A percentile compares a stretch with the other conserved stretches of the same genome.
phyloP scores from a whole-genome alignment of 2,113 vertebrate genomes.

The Elachura formosa region DNA sequence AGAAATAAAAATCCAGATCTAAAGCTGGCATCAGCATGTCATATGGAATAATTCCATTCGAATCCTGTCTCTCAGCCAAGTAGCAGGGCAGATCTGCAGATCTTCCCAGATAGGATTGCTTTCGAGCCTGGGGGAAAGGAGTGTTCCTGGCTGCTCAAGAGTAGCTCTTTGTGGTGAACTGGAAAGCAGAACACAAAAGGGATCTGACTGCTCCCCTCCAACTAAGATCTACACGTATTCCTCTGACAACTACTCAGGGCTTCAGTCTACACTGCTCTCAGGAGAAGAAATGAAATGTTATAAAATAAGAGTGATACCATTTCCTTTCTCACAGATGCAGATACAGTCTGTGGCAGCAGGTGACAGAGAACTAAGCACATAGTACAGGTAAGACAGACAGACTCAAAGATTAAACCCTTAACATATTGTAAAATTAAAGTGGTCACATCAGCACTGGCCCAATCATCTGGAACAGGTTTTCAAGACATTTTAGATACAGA shows the following conservation, averaged over 20 bases:
- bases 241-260: not conserved
- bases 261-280: not conserved
- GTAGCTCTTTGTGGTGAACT: slow-evolving; percentile 28
- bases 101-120: slow-evolving; percentile 57
- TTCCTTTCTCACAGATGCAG: not conserved
- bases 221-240: not conserved
- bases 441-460: not conserved
- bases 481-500: not conserved
- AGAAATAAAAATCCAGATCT: slow-evolving; percentile 43
- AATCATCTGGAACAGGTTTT: not conserved
- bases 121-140: slow-evolving; percentile 49
- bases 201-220: not conserved
- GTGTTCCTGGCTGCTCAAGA: slow-evolving; percentile 35
- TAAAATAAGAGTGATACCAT: not conserved
- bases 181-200: slow-evolving; percentile 6
- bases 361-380: fast-evolving
- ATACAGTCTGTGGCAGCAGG: not conserved
- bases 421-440: not conserved
- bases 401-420: not conserved
- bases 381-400: not conserved
- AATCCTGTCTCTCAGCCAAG: slow-evolving; percentile 48
- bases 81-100: slow-evolving; percentile 47
- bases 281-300: not conserved
- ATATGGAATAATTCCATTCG: slow-evolving; percentile 46
- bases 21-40: slow-evolving; percentile 40